These are phyloP conservation scores for Neosalanx taihuensis DNA, from an alignment of 2,797 vertebrate species.

Conservation along the genomic window DNA sequence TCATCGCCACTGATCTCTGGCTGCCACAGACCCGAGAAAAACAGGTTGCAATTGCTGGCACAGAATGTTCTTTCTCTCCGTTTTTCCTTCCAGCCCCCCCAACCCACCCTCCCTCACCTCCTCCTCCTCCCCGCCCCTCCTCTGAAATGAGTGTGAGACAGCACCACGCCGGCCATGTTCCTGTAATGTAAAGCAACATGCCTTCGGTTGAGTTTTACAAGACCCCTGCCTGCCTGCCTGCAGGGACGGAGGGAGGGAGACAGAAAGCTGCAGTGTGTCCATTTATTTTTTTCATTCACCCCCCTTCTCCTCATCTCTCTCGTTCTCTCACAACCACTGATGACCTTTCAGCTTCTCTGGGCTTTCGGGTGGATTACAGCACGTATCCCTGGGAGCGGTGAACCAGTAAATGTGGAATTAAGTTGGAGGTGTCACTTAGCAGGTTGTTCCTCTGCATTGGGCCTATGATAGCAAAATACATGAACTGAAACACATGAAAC, in stretches of 20 bases:
- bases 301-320: neutral
- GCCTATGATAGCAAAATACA: neutral
- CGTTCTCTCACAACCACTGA: neutral
- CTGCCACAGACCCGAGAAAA: neutral
- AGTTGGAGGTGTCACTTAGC: neutral
- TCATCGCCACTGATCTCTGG: constrained; percentile 57
- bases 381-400: neutral
- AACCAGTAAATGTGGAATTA: constrained; percentile 5
- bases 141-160: neutral
- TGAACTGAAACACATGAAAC: neutral
- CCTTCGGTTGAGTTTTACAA: neutral
- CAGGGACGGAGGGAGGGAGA: neutral
- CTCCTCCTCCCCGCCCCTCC: neutral
- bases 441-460: neutral
- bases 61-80: constrained; percentile 1
- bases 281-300: neutral
- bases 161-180: constrained; percentile 4
- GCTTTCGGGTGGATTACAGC: neutral
- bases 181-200: constrained; percentile 6
- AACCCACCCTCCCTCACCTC: neutral
- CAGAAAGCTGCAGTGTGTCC: neutral
- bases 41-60: constrained; percentile 5
- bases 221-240: neutral
- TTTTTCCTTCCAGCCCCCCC: neutral
- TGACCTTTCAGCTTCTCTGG: neutral